Conservation (phyloP, 1,140 invertebrate genomes). For the Ceratosolen solmsi region DNA sequence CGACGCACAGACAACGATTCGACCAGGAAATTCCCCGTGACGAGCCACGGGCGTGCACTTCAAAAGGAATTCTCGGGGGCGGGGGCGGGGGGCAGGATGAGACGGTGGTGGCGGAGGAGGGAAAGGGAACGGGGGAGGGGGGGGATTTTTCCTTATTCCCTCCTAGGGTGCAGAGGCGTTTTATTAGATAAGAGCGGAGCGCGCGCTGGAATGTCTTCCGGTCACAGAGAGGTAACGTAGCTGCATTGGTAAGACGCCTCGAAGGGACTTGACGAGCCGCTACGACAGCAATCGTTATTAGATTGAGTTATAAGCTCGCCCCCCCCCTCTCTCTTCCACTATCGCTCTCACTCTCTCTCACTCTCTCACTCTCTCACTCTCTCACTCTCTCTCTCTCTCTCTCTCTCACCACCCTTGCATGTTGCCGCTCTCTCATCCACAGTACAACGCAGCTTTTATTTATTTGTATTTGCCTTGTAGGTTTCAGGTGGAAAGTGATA, state of each 20-base stretch:
- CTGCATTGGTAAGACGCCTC: slow-evolving; percentile 9
- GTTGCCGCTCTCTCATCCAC: background rate
- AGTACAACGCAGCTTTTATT: background rate
- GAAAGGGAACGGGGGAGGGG: background rate
- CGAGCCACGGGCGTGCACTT: background rate
- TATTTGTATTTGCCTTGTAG: background rate
- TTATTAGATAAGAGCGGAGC: slow-evolving; percentile 46
- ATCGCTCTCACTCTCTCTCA: background rate
- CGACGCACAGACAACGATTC: slow-evolving; percentile 28
- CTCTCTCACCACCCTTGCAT: background rate
- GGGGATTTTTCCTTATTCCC: slow-evolving; percentile 26
- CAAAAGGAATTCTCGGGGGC: slow-evolving; percentile 19
- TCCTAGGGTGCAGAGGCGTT: slow-evolving; percentile 8
- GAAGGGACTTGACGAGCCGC: slow-evolving; percentile 24
- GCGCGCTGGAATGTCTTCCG: slow-evolving; percentile 42
- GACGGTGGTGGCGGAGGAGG: background rate
- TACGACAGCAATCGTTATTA: slow-evolving; percentile 43
- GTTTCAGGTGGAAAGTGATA: too few species aligned
- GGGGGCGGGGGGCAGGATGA: background rate
- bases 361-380: background rate
- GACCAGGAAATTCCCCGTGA: slow-evolving; percentile 32
- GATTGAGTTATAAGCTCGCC: slow-evolving; percentile 44
- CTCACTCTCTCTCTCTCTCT: background rate
- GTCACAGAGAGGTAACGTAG: background rate
- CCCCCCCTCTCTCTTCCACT: background rate